Conservation (phyloP, 2,797 vertebrate genomes). For the Scolopax rusticola region DNA sequence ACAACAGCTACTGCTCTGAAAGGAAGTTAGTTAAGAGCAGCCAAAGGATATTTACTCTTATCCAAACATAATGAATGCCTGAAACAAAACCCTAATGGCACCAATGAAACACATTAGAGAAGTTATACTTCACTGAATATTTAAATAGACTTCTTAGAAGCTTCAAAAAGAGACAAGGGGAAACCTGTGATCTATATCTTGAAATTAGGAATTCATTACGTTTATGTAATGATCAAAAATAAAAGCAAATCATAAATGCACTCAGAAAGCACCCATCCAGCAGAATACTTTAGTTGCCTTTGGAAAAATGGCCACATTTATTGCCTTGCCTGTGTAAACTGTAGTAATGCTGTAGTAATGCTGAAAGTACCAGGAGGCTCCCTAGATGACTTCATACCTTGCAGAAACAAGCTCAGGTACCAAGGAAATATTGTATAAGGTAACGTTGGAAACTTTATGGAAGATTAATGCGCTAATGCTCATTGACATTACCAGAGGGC, state of each 20-base stretch:
- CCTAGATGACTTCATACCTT: background rate
- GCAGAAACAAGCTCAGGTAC: background rate
- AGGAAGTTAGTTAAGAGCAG: background rate
- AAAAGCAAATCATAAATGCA: background rate
- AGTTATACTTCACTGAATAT: background rate
- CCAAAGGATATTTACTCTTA: background rate
- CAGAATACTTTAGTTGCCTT: background rate
- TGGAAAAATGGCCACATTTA: background rate
- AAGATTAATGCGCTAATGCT: background rate
- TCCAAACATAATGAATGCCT: background rate
- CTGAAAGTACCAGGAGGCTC: background rate
- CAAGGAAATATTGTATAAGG: background rate
- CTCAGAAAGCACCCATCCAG: background rate
- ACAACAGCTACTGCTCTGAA: background rate
- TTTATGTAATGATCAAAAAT: background rate
- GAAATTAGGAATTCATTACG: background rate
- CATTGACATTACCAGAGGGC: background rate
- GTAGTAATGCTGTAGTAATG: background rate
- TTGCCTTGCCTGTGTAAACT: background rate
- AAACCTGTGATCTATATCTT: background rate
- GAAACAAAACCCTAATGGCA: background rate
- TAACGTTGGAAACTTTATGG: background rate
- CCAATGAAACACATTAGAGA: background rate
- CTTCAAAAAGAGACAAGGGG: background rate
- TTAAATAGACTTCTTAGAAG: background rate